phyloP scores from a whole-genome alignment of 1,140 invertebrate genomes.

The Scaptomyza pallida region DNA sequence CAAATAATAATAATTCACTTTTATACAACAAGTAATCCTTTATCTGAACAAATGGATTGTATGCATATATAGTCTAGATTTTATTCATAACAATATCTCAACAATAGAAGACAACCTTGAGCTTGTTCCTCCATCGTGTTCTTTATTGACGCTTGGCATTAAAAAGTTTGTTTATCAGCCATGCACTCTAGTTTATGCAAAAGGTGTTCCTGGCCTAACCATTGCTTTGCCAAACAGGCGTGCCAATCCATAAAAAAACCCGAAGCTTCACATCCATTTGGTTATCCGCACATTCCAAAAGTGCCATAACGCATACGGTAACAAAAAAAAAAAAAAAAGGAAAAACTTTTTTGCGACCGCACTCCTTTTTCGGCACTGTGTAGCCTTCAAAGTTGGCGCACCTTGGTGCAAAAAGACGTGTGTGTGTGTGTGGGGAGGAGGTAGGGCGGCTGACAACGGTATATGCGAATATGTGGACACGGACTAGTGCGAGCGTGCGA shows the following conservation, averaged over 20 bases:
- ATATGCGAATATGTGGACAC: slow-evolving; percentile 48
- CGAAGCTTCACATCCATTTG: slow-evolving; percentile 24
- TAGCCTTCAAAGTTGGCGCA: slow-evolving; percentile 26
- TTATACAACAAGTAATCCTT: slow-evolving; percentile 5
- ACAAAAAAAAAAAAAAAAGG: too few relatives aligned
- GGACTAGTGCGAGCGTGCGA: slow-evolving; percentile 61
- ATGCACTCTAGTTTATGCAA: slow-evolving; percentile 12
- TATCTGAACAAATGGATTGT: background rate
- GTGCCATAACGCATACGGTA: slow-evolving; percentile 50
- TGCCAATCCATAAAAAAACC: slow-evolving; percentile 40
- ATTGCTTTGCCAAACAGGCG: background rate
- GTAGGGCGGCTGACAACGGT: slow-evolving; percentile 13
- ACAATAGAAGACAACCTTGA: slow-evolving; percentile 6
- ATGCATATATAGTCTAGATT: background rate
- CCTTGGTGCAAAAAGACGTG: slow-evolving; percentile 10
- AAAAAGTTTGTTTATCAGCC: slow-evolving; percentile 21
- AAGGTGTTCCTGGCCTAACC: slow-evolving; percentile 11
- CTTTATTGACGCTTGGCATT: background rate
- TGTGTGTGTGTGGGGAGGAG: slow-evolving; percentile 1
- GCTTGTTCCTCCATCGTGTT: background rate
- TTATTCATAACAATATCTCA: slow-evolving; percentile 1
- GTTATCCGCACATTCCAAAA: slow-evolving; percentile 35
- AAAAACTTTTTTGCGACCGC: slow-evolving; percentile 26
- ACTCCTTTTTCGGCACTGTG: slow-evolving; percentile 44
- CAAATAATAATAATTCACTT: background rate